Percentiles rank a stretch among this genome's conserved stretches.
These are phyloP conservation scores for Synodontis membranacea DNA, from an alignment of 2,113 vertebrate species.

Conservation along the genomic window DNA sequence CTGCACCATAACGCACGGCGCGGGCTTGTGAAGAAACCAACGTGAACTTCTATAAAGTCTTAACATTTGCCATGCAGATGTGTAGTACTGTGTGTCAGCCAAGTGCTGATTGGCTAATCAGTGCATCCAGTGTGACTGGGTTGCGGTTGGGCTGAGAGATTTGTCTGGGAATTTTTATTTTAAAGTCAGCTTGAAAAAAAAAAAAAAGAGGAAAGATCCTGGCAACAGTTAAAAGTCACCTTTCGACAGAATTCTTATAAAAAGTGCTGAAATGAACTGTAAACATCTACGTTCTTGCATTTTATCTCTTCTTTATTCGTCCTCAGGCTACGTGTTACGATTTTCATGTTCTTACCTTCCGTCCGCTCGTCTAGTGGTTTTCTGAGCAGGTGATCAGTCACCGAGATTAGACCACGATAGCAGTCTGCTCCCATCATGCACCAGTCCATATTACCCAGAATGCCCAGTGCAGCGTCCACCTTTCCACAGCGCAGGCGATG, in stretches of 20 bases:
- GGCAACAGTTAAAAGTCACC: too few relatives aligned
- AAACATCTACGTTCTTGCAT: not conserved
- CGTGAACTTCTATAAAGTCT: too few relatives aligned
- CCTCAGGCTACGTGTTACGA: not conserved
- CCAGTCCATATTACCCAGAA: slow-evolving; percentile 92
- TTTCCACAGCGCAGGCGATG: slow-evolving; percentile 82
- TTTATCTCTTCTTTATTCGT: not conserved
- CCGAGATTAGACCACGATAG: slow-evolving; percentile 78
- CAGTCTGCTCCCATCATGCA: slow-evolving; percentile 80
- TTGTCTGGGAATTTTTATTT: too few relatives aligned
- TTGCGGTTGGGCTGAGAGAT: not conserved
- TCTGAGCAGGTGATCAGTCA: slow-evolving; percentile 89
- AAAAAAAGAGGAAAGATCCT: too few relatives aligned
- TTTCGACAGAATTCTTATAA: too few relatives aligned
- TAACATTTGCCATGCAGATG: too few relatives aligned
- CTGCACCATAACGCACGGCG: too few relatives aligned
- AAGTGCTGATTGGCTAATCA: not conserved
- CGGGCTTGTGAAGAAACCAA: too few relatives aligned
- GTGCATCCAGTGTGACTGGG: not conserved
- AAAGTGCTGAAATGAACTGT: not conserved
- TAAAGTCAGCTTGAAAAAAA: too few relatives aligned
- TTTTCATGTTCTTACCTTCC: slow-evolving; percentile 74
- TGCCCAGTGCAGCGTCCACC: slow-evolving; percentile 79
- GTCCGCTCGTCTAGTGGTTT: slow-evolving; percentile 81
- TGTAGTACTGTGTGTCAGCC: not conserved